These are phyloP conservation scores for Aethes cnicana DNA, from an alignment of 2,888 invertebrate genomes.

Conservation along the genomic window DNA sequence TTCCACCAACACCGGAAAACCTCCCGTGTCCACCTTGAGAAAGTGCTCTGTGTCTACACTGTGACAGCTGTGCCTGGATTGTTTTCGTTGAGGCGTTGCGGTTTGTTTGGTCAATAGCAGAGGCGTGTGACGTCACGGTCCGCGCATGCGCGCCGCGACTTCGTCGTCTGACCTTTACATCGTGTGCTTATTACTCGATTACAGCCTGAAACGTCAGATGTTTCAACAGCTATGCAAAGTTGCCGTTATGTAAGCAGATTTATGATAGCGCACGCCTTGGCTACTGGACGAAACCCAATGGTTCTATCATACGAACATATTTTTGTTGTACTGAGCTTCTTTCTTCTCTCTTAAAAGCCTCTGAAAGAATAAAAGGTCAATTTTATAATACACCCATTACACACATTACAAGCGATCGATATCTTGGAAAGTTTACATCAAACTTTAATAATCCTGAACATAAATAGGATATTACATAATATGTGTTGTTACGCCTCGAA, in stretches of 20 bases:
- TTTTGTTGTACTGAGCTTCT: too few relatives aligned
- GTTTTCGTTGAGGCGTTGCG: background rate
- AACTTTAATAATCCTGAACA: too few relatives aligned
- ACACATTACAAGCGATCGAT: too few relatives aligned
- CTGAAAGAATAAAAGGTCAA: too few relatives aligned
- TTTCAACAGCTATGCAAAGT: constrained; percentile 6
- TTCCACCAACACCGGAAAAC: constrained; percentile 1
- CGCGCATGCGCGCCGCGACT: constrained; percentile 16
- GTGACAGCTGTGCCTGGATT: constrained; percentile 2
- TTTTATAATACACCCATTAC: too few relatives aligned
- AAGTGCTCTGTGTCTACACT: background rate
- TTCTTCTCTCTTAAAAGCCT: too few relatives aligned
- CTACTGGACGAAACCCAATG: too few relatives aligned
- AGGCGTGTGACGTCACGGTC: constrained; percentile 22
- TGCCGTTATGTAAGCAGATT: constrained; percentile 4
- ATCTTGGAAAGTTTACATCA: too few relatives aligned
- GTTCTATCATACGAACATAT: too few relatives aligned
- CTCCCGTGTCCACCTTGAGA: background rate
- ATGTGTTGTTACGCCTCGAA: too few relatives aligned
- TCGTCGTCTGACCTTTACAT: constrained; percentile 25
- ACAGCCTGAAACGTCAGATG: constrained; percentile 21
- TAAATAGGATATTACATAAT: too few relatives aligned
- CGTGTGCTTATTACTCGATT: constrained; percentile 5
- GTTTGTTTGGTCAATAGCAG: constrained; percentile 29
- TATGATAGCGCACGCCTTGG: background rate